Conservation (phyloP, 2,113 vertebrate species). For the Lasiurus borealis region DNA sequence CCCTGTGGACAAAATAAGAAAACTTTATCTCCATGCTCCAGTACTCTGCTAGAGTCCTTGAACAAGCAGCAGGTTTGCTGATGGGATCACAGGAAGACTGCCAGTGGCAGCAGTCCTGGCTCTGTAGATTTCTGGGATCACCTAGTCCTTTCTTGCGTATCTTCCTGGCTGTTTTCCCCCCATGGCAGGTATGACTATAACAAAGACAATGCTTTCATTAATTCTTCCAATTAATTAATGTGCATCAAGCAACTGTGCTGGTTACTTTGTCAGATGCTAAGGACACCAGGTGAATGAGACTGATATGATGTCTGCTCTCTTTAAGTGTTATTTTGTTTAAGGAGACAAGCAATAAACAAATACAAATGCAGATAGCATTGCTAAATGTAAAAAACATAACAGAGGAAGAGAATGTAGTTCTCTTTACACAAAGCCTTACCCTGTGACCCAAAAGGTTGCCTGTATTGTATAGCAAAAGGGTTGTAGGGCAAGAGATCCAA, state of each 20-base stretch:
- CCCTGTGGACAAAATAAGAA: neutral
- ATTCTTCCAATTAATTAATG: neutral
- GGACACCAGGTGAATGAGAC: neutral
- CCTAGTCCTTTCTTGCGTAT: neutral
- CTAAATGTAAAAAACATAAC: neutral
- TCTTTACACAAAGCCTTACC: neutral
- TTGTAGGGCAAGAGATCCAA: neutral
- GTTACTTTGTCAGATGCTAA: neutral
- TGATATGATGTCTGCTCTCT: neutral
- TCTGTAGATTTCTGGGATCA: neutral
- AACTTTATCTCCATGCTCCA: neutral
- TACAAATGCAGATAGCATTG: neutral
- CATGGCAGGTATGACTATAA: neutral
- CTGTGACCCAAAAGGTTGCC: neutral
- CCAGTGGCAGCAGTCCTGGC: no score
- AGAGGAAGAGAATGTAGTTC: neutral
- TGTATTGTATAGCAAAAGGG: neutral
- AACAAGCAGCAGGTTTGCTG: neutral
- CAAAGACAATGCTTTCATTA: neutral
- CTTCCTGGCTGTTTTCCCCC: neutral
- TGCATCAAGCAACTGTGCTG: accelerated
- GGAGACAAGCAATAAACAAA: neutral
- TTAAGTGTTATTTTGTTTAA: neutral
- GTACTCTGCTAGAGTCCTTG: neutral
- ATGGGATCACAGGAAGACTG: neutral